Evolutionary conservation across 1,140 invertebrate species (phyloP).

Genomic region (Sycophaga agraensis): DNA sequence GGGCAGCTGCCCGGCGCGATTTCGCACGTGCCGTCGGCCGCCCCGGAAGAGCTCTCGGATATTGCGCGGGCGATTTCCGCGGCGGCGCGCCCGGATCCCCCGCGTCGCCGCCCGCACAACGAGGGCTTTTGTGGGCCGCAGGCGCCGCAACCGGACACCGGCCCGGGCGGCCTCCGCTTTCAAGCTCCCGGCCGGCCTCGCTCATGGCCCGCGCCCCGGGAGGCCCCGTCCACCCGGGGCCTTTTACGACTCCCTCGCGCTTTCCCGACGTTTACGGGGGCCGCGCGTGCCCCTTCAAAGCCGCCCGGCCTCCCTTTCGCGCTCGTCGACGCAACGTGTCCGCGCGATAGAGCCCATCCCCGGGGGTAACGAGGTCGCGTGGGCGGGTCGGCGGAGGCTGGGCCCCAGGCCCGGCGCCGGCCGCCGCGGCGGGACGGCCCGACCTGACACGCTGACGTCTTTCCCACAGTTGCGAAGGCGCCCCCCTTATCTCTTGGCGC

Average conservation of each 20-base stretch:
- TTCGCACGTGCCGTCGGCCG: not conserved
- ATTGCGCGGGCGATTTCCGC: not conserved
- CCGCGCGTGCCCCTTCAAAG: too few species aligned
- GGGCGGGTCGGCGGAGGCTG: too few species aligned
- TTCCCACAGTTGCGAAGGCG: constrained; percentile 56
- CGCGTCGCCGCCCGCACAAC: constrained; percentile 38
- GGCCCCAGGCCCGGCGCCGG: too few species aligned
- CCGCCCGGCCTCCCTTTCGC: too few species aligned
- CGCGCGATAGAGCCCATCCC: too few species aligned
- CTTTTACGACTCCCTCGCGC: constrained; percentile 13
- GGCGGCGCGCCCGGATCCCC: too few species aligned
- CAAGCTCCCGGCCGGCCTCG: not conserved
- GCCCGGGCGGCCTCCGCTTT: not conserved
- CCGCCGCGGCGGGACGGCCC: too few species aligned
- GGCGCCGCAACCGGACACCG: constrained; percentile 44
- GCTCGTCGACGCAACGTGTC: too few species aligned
- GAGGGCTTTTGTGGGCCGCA: constrained; percentile 46
- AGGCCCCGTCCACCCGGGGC: too few species aligned
- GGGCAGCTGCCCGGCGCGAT: not conserved
- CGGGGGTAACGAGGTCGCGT: too few species aligned
- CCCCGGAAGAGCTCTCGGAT: not conserved
- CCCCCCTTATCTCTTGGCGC: constrained; percentile 53
- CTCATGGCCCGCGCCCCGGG: not conserved
- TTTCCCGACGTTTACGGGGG: too few species aligned
- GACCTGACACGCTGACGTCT: constrained; percentile 39